Base-by-base conservation (phyloP, 2,888 invertebrate species). In the Papilio demoleus region DNA sequence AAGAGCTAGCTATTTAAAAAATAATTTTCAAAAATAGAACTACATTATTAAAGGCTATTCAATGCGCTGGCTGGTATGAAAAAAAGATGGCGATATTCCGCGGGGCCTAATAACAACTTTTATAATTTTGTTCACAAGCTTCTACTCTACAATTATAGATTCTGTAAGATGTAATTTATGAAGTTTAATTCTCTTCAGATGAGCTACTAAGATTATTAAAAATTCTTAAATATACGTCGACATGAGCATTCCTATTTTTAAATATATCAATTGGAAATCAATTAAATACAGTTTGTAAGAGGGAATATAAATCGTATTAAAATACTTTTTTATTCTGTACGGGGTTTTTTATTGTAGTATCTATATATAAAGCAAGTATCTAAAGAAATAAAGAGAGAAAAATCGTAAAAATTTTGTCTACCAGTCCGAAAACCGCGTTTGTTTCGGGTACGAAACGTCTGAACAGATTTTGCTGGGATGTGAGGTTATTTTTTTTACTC, bases 81-180 rank as follows among this genome's bases (percentile, higher is more conserved):
- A 53, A 38, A 61, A 67, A 53, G 14, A 61, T 14, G 27, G 27
- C 40, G 53, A 60, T 60, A 47, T 36, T 24, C 14, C 36, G 31
- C 36, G 60, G 34, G 38, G 17, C 22, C 45, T 56, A 59, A 65
- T 63, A 68, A 68, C 68, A 62, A 56, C 42, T 66, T 67, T 61
- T 56, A 68, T 65, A 68, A 66, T 64, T 66, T 71, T 64, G 71
- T 81, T 82, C 81, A 81, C 82, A 82, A 79, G 79, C 71, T 77
- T 11, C 45, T 6, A 12, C 81, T 80, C 81, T 79, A 73, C 82
- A 85, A 87, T 86, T 85, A 85, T 81, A 78, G 75, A 80, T 80
- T 70, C 63, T 79, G 80, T 77, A 81, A 53, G 79, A 82, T 76
- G 79, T 81, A 83, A 86, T 86, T 82, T 81, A 75, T 80, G 75